A percentile compares a stretch with the other conserved stretches of the same genome.
phyloP scores from a whole-genome alignment of 2,888 invertebrate genomes.

The Catonia carolina region DNA sequence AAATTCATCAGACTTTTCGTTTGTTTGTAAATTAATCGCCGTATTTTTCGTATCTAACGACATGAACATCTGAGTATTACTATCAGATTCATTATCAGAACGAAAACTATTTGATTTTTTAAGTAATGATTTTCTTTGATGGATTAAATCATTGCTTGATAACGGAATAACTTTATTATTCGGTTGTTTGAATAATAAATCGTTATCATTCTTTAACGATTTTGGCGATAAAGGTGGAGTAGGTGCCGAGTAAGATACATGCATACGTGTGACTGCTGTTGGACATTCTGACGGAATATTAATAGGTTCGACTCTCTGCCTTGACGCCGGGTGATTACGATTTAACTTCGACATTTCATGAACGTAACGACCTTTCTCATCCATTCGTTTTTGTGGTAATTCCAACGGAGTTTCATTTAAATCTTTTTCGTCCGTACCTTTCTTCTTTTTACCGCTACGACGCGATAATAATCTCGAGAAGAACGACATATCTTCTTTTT shows the following conservation, averaged over 20 bases:
- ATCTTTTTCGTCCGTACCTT: conserved; percentile 41
- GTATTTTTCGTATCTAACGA: conserved; percentile 1
- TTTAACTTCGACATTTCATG: conserved; percentile 42
- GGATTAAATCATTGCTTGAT: conserved; percentile 41
- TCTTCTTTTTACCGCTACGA: conserved; percentile 64
- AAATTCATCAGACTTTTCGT: too few relatives aligned
- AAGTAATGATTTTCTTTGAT: conserved; percentile 22
- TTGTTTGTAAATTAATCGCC: too few relatives aligned
- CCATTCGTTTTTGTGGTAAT: conserved; percentile 46
- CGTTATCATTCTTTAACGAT: not conserved
- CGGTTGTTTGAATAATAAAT: conserved; percentile 15
- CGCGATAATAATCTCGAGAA: conserved; percentile 61
- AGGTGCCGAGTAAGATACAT: conserved; percentile 42
- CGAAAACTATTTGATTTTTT: conserved; percentile 67
- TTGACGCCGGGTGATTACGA: conserved; percentile 42
- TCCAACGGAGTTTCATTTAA: conserved; percentile 14
- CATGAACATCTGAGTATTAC: conserved; percentile 22
- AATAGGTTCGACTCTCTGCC: conserved; percentile 52
- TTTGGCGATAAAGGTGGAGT: conserved; percentile 38
- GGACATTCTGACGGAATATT: conserved; percentile 47
- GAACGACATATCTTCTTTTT: conserved; percentile 54
- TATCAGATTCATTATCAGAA: conserved; percentile 1
- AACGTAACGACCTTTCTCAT: conserved; percentile 49
- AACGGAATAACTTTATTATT: conserved; percentile 19
- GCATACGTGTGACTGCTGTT: conserved; percentile 42